Evolutionary conservation across 2,888 invertebrate genomes (phyloP), one percentile per base, ranked within the genome.

Genomic region (Cantharis nigra): DNA sequence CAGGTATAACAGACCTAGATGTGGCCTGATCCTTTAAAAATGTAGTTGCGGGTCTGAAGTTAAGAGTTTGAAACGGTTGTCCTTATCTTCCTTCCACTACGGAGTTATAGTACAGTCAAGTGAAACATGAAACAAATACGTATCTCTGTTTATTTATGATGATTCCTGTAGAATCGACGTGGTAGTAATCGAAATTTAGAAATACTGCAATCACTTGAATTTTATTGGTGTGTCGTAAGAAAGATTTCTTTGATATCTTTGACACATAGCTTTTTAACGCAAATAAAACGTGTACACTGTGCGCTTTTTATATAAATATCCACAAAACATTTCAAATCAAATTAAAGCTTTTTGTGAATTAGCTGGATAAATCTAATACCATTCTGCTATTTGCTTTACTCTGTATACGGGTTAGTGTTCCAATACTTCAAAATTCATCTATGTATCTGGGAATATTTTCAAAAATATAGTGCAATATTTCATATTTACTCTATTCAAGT

Each of bases 21-120:
- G 85, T 85, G 84, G 85, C 26, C 84, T 84, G 85, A 86, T 86
- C 85, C 85, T 86, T 87, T 87, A 87, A 86, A 86, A 86, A 86
- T 87, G 86, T 86, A 87, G 86, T 82, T 84, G 83, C 80, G 81
- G 83, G 81, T 81, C 79, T 80, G 76, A 82, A 82, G 81, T 82
- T 79, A 80, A 82, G 80, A 80, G 80, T 81, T 82, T 81, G 82
- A 83, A 82, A 81, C 80, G 80, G 82, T 80, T 80, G 83, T 82
- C 82, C 82, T 81, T 82, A 80, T 83, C 83, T 83, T 81, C 80
- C 80, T 84, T 80, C 77, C 83, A 79, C 83, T 80, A 80, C 77
- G 80, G 80, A 81, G 82, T 80, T 82, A 80, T 81, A 81, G 81
- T 81, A 83, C 80, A 82, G 81, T 82, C 80, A 81, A 82, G 81